phyloP scores from a whole-genome alignment of 2,797 vertebrate species.

The Otus scops region DNA sequence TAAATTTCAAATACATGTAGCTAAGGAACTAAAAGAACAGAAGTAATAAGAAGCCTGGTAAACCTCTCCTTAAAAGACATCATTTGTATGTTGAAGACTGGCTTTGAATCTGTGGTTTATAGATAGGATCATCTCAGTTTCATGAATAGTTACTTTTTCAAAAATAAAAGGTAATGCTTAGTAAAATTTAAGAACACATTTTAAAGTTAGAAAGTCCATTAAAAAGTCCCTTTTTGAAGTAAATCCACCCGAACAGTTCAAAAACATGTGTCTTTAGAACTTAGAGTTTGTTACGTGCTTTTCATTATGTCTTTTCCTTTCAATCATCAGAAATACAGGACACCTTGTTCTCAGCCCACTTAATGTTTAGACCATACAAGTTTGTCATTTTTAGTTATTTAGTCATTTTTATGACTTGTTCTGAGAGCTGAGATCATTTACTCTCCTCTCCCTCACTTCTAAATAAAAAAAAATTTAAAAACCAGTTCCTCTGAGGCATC shows the following conservation, averaged over 20 bases:
- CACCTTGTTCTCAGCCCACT: constrained; percentile 19
- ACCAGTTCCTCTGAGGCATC: neutral
- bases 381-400: neutral
- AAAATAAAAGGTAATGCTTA: neutral
- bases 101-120: neutral
- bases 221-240: neutral
- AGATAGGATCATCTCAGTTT: neutral
- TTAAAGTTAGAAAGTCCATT: neutral
- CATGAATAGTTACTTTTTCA: neutral
- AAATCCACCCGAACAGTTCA: neutral
- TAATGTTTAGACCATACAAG: neutral
- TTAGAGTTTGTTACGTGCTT: neutral
- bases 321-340: neutral
- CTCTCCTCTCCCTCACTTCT: neutral
- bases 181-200: neutral
- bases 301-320: neutral
- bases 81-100: neutral
- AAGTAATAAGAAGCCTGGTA: neutral
- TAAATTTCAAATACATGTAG: neutral
- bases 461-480: neutral
- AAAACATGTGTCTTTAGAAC: neutral
- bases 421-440: neutral
- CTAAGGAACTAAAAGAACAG: neutral
- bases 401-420: constrained; percentile 7
- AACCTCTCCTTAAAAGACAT: neutral